Percentiles rank a stretch among this genome's conserved stretches.
phyloP scores from a whole-genome alignment of 2,113 vertebrate species.

The Cyprinodon brontotheroides region DNA sequence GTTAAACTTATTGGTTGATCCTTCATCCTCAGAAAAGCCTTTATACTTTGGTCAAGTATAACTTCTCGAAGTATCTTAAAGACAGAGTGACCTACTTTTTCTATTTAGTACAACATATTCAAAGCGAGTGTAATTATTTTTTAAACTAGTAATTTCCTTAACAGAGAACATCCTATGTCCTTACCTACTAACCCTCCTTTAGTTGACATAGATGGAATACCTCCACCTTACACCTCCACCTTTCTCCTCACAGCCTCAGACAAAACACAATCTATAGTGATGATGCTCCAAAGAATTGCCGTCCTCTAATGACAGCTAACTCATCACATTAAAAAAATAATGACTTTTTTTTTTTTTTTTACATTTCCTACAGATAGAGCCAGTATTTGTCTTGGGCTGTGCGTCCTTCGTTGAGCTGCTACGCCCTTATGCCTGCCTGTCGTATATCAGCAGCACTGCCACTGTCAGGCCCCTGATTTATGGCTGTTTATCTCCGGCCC shows the following conservation, averaged over 20 bases:
- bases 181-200: slow-evolving; percentile 14
- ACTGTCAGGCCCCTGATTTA: slow-evolving; percentile 72
- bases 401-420: slow-evolving; percentile 44
- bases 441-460: slow-evolving; percentile 77
- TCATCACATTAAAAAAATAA: slow-evolving; percentile 82
- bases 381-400: slow-evolving; percentile 71
- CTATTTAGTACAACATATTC: neutral
- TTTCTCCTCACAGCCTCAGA: slow-evolving; percentile 66
- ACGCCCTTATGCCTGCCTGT: slow-evolving; percentile 65
- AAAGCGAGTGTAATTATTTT: neutral
- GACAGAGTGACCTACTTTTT: neutral
- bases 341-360: slow-evolving; percentile 51
- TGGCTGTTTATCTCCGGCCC: slow-evolving; percentile 75
- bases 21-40: neutral
- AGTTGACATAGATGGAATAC: slow-evolving; percentile 72
- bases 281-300: slow-evolving; percentile 60
- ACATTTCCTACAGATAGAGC: slow-evolving; percentile 75
- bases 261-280: slow-evolving; percentile 77
- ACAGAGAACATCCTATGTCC: slow-evolving; percentile 15
- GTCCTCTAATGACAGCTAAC: slow-evolving; percentile 55
- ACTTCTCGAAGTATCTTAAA: neutral
- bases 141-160: slow-evolving; percentile 11
- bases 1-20: neutral
- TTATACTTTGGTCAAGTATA: too few species aligned
- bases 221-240: slow-evolving; percentile 70